Evolutionary conservation across 2,888 invertebrate species (phyloP).

Genomic region (Dermolepida albohirtum): DNA sequence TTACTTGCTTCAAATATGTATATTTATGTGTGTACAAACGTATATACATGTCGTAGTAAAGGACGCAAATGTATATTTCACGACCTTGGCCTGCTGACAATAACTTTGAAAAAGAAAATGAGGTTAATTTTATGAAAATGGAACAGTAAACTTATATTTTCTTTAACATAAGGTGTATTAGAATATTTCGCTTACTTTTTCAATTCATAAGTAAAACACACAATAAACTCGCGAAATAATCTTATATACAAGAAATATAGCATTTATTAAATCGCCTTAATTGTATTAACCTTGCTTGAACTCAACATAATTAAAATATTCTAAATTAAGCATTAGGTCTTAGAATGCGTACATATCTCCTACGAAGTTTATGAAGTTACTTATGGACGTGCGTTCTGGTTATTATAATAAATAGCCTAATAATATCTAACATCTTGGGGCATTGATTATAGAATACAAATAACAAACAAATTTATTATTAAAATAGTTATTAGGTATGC

Average conservation of each 20-base stretch:
- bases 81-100: slow-evolving; percentile 36
- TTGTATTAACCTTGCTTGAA: no score
- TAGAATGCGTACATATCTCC: no score
- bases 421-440: no score
- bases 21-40: background rate
- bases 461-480: no score
- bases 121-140: slow-evolving; percentile 33
- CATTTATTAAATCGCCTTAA: background rate
- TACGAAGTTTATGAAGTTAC: no score
- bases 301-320: background rate
- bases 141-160: slow-evolving; percentile 27
- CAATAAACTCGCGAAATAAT: background rate
- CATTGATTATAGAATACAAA: no score
- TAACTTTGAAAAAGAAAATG: slow-evolving; percentile 33
- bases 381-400: no score
- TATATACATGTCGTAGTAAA: background rate
- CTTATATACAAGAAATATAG: background rate
- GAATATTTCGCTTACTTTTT: background rate
- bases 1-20: background rate
- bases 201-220: slow-evolving; percentile 2
- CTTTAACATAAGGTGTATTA: background rate
- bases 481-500: no score
- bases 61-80: slow-evolving; percentile 9
- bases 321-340: background rate
- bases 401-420: no score